These are phyloP conservation scores for Digitonthophagus gazella DNA, from an alignment of 2,888 invertebrate genomes.

Conservation along the genomic window DNA sequence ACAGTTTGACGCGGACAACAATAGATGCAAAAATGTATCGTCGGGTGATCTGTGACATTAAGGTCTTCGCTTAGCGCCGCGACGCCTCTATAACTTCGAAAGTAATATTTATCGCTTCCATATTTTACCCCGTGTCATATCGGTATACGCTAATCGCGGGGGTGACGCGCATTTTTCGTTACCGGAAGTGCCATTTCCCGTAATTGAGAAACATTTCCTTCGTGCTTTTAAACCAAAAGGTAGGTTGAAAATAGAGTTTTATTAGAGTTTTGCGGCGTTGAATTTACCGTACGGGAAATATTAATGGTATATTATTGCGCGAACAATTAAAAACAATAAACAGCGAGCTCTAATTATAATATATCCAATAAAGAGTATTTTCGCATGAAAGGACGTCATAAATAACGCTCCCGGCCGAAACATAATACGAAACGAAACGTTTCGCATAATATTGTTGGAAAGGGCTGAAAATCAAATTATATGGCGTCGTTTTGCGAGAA, in stretches of 20 bases:
- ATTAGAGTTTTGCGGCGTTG: too few relatives aligned
- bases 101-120: neutral
- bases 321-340: neutral
- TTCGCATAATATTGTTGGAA: neutral
- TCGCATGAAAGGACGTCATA: neutral
- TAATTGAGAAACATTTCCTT: neutral
- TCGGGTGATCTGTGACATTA: neutral
- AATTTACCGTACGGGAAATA: too few relatives aligned
- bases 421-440: neutral
- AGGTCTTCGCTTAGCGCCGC: neutral
- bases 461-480: neutral
- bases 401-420: neutral
- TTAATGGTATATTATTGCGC: neutral
- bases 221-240: neutral
- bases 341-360: neutral
- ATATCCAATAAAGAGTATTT: neutral
- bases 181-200: neutral
- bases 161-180: neutral
- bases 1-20: neutral
- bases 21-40: neutral
- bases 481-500: neutral
- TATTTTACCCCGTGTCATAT: neutral
- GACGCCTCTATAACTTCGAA: neutral
- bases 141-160: neutral
- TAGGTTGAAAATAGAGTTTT: neutral